phyloP scores from a whole-genome alignment of 1,140 invertebrate genomes.

The Agrilus planipennis region DNA sequence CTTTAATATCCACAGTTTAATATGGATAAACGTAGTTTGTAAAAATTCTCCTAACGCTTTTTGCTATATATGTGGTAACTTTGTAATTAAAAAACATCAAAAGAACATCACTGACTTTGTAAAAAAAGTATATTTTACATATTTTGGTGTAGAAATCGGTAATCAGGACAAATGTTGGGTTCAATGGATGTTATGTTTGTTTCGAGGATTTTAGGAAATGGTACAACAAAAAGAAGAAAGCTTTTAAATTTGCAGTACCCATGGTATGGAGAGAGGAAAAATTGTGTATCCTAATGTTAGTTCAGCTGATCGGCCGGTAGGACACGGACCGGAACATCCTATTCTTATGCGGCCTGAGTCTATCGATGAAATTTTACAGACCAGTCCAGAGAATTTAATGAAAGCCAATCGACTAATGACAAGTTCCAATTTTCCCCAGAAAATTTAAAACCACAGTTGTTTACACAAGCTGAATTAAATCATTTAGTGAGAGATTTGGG shows the following conservation, averaged over 20 bases:
- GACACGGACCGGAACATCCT: no score
- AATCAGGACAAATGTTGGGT: conserved; percentile 2
- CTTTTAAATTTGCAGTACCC: no score
- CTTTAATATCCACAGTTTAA: no score
- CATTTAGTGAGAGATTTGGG: conserved; percentile 1
- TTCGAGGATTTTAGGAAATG: not conserved
- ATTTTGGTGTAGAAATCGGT: conserved; percentile 3
- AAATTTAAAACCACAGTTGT: conserved; percentile 2
- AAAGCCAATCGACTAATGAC: not conserved
- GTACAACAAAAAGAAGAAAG: not conserved
- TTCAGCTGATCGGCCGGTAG: no score
- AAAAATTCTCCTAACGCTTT: no score
- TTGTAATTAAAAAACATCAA: conserved; percentile 2
- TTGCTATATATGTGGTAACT: conserved; percentile 3
- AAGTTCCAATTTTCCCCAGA: not conserved
- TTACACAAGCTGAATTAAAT: conserved; percentile 2
- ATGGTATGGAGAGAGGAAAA: no score
- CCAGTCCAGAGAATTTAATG: not conserved
- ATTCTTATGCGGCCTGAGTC: no score
- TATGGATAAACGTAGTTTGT: no score
- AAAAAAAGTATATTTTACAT: conserved; percentile 1
- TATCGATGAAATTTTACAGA: not conserved
- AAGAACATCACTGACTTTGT: conserved; percentile 1
- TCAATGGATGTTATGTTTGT: no score
- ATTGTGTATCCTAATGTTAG: no score